Evolutionary conservation across 1,140 invertebrate genomes (phyloP).

Genomic region (Drosophila chauvacae): DNA sequence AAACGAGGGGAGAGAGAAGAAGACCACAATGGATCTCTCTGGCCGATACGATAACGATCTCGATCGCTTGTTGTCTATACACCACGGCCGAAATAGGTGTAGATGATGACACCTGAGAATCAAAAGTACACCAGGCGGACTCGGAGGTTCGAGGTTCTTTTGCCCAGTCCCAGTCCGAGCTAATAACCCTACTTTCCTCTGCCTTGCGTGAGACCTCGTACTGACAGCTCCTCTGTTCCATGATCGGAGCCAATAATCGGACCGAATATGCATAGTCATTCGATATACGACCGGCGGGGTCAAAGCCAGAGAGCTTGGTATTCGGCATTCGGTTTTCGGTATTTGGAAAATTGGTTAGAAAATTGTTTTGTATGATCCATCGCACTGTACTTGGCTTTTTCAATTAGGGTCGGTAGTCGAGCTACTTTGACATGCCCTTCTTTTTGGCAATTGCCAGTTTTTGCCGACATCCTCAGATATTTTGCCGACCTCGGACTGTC

Average conservation of each 20-base stretch:
- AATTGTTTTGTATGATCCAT: constrained; percentile 53
- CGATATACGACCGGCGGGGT: constrained; percentile 79
- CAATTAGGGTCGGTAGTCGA: constrained; percentile 11
- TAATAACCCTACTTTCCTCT: constrained; percentile 74
- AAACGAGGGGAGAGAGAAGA: constrained; percentile 13
- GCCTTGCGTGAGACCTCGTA: constrained; percentile 61
- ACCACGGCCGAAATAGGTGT: constrained; percentile 68
- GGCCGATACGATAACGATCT: constrained; percentile 73
- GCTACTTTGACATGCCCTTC: constrained; percentile 3
- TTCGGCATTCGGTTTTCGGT: constrained; percentile 7
- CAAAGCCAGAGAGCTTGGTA: constrained; percentile 56
- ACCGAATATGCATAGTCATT: constrained; percentile 83
- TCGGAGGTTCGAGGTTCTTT: constrained; percentile 32
- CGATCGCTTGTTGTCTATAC: constrained; percentile 53
- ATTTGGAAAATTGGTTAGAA: constrained; percentile 64
- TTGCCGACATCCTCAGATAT: constrained; percentile 55
- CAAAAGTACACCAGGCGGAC: constrained; percentile 60
- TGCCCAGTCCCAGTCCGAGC: constrained; percentile 44
- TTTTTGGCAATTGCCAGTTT: constrained; percentile 57
- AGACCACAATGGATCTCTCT: constrained; percentile 65
- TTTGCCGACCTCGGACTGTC: constrained; percentile 56
- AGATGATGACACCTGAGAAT: constrained; percentile 84
- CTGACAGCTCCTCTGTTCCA: constrained; percentile 16
- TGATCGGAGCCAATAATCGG: constrained; percentile 73
- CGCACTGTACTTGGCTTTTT: constrained; percentile 35